A percentile compares a stretch with the other conserved stretches of the same genome.
These are phyloP conservation scores for Coptotermes formosanus DNA, from an alignment of 1,140 invertebrate genomes.

Conservation along the genomic window DNA sequence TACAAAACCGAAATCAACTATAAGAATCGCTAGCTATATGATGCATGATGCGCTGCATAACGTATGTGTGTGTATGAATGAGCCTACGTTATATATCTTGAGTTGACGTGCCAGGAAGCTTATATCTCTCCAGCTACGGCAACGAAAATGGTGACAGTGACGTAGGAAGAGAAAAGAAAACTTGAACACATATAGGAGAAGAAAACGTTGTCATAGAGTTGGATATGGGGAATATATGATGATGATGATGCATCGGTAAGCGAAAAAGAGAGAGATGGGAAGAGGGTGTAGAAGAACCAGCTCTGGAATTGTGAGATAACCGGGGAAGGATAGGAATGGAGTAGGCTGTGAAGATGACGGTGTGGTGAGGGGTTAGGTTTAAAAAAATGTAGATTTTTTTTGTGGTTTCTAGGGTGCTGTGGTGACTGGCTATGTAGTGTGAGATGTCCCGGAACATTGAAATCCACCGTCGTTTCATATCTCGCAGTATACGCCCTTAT, in stretches of 20 bases:
- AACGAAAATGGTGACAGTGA: neutral
- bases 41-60: neutral
- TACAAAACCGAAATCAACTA: neutral
- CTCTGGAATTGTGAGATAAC: neutral
- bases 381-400: neutral
- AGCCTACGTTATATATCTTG: neutral
- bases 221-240: neutral
- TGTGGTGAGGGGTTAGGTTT: neutral
- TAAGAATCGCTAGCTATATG: neutral
- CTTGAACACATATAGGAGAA: conserved; percentile 1
- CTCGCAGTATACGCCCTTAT: too few relatives aligned
- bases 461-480: neutral
- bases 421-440: neutral
- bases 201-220: neutral
- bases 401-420: neutral
- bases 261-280: neutral
- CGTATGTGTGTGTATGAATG: neutral
- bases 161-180: neutral
- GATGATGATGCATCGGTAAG: neutral
- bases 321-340: neutral
- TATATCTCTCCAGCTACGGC: neutral
- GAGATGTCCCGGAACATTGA: neutral
- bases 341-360: neutral
- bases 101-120: neutral
- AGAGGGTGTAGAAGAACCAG: neutral